These are phyloP conservation scores for Anorthoa munda DNA, from an alignment of 2,888 invertebrate genomes.

Conservation along the genomic window DNA sequence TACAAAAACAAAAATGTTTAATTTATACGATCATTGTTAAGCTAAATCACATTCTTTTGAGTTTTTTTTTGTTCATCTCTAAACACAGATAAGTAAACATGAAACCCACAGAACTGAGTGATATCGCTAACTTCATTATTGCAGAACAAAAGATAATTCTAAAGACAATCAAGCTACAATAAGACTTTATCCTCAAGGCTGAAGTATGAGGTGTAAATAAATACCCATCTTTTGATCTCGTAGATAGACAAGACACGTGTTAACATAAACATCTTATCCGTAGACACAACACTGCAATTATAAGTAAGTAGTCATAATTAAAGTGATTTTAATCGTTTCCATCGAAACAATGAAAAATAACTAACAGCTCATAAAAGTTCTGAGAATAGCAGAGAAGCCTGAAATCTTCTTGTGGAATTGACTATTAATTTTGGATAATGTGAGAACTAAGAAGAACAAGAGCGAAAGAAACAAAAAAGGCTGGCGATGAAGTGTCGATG, in stretches of 20 bases:
- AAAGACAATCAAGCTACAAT: slow-evolving; percentile 12
- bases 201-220: slow-evolving; percentile 43
- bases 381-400: background rate
- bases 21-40: background rate
- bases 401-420: slow-evolving; percentile 17
- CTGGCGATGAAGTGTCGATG: background rate
- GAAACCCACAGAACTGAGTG: background rate
- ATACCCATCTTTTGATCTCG: slow-evolving; percentile 52
- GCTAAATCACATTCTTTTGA: background rate
- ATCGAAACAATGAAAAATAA: slow-evolving; percentile 42
- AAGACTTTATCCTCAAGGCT: slow-evolving; percentile 29
- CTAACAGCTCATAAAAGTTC: slow-evolving; percentile 11
- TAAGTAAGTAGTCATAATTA: slow-evolving; percentile 53
- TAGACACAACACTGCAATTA: slow-evolving; percentile 47
- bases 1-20: too few species aligned
- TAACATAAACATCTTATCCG: slow-evolving; percentile 52
- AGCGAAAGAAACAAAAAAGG: background rate
- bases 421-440: background rate
- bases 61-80: too few species aligned
- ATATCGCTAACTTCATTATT: slow-evolving; percentile 17
- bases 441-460: background rate
- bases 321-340: slow-evolving; percentile 52
- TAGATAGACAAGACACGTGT: slow-evolving; percentile 61
- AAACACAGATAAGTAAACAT: background rate
- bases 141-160: slow-evolving; percentile 9